These are phyloP conservation scores for Tortrix viridana DNA, from an alignment of 2,888 invertebrate species.

Conservation along the genomic window DNA sequence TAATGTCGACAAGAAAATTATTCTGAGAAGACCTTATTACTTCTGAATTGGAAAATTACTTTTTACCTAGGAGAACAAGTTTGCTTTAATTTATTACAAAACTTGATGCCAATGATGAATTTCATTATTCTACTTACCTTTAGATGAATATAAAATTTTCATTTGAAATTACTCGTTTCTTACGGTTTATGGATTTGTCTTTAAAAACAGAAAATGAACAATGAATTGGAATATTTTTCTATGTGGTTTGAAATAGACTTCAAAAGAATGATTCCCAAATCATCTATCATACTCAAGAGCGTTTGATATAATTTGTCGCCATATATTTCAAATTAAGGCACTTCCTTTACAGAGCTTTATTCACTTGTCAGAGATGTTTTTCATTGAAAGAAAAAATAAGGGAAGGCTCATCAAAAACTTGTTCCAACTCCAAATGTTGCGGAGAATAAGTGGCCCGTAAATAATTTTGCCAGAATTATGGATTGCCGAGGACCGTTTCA, in stretches of 20 bases:
- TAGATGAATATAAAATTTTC: too few species aligned
- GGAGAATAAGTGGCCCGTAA: slow-evolving; percentile 50
- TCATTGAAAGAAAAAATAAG: slow-evolving; percentile 42
- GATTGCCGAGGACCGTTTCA: slow-evolving; percentile 60
- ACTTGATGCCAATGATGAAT: too few species aligned
- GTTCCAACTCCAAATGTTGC: slow-evolving; percentile 51
- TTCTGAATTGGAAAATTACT: too few species aligned
- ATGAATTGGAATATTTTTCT: too few species aligned
- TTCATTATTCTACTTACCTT: too few species aligned
- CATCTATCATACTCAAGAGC: not conserved
- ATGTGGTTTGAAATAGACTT: not conserved
- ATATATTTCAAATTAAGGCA: slow-evolving; percentile 5
- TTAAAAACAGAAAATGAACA: too few species aligned
- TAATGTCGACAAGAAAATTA: too few species aligned
- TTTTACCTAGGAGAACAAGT: too few species aligned
- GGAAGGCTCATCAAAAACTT: slow-evolving; percentile 45
- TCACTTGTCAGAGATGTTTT: slow-evolving; percentile 11
- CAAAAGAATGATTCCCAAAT: not conserved
- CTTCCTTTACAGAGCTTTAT: not conserved
- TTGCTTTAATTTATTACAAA: too few species aligned
- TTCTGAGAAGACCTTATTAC: too few species aligned
- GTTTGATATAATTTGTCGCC: slow-evolving; percentile 10
- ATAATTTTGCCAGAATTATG: slow-evolving; percentile 61
- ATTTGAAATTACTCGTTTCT: too few species aligned
- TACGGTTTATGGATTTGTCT: too few species aligned